These are phyloP conservation scores for Mesoclemmys tuberculata DNA, from an alignment of 2,113 vertebrate species.

Conservation along the genomic window DNA sequence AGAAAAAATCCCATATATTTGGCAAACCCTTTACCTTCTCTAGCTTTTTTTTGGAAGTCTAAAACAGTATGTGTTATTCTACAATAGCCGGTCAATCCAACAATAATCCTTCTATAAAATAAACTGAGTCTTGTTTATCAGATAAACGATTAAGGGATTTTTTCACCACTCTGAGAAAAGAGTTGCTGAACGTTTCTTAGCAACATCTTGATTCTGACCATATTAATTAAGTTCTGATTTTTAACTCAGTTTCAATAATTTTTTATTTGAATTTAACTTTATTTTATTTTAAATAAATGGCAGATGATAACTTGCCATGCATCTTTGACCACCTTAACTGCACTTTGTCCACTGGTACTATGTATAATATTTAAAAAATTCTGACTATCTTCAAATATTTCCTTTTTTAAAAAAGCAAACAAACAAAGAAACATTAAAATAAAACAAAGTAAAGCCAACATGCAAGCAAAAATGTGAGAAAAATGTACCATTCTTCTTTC, in stretches of 20 bases:
- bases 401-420: background rate
- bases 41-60: background rate
- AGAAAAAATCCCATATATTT: background rate
- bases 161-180: background rate
- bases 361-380: background rate
- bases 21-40: background rate
- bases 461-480: background rate
- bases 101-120: background rate
- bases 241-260: background rate
- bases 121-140: background rate
- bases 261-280: background rate
- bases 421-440: background rate
- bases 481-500: background rate
- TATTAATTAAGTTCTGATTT: background rate
- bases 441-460: background rate
- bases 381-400: background rate
- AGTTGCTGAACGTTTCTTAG: background rate
- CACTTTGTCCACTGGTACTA: accelerated
- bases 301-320: background rate
- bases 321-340: background rate
- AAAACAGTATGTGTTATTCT: background rate
- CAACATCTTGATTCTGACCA: background rate
- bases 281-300: background rate
- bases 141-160: background rate
- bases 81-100: background rate